These are phyloP conservation scores for Polyploca ridens DNA, from an alignment of 2,888 invertebrate species.

Conservation along the genomic window DNA sequence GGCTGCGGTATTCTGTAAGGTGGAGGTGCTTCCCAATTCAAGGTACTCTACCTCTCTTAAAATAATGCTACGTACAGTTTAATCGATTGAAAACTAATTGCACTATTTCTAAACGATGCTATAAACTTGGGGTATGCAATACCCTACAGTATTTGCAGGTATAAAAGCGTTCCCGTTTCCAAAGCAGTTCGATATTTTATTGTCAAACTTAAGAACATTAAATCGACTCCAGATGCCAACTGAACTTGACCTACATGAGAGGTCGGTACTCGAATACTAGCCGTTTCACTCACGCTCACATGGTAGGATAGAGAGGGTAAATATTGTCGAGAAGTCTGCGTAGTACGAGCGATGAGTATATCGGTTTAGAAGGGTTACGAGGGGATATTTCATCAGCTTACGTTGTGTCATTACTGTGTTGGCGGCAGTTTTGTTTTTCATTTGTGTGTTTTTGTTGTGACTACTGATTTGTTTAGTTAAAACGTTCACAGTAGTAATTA, in stretches of 20 bases:
- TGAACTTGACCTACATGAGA: slow-evolving; percentile 65
- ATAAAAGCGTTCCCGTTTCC: not conserved
- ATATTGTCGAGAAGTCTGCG: not conserved
- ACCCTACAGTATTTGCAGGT: not conserved
- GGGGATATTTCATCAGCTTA: not conserved
- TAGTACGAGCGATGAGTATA: slow-evolving; percentile 16
- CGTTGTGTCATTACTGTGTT: not conserved
- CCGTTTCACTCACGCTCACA: slow-evolving; percentile 21
- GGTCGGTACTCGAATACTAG: slow-evolving; percentile 21
- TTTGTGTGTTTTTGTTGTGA: not conserved
- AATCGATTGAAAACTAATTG: too few relatives aligned
- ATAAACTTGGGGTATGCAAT: not conserved
- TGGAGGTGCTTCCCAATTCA: too few relatives aligned
- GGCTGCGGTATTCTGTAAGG: too few relatives aligned
- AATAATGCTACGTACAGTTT: too few relatives aligned
- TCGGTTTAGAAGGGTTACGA: slow-evolving; percentile 3
- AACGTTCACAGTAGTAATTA: too few relatives aligned
- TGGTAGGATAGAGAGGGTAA: slow-evolving; percentile 14
- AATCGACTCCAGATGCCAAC: slow-evolving; percentile 52
- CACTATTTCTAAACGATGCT: not conserved
- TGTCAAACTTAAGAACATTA: slow-evolving; percentile 52
- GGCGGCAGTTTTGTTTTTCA: not conserved
- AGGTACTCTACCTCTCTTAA: too few relatives aligned
- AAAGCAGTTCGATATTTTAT: slow-evolving; percentile 42
- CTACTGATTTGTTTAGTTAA: too few relatives aligned